These are phyloP conservation scores for Lateolabrax maculatus DNA, from an alignment of 2,797 vertebrate species.

Conservation along the genomic window DNA sequence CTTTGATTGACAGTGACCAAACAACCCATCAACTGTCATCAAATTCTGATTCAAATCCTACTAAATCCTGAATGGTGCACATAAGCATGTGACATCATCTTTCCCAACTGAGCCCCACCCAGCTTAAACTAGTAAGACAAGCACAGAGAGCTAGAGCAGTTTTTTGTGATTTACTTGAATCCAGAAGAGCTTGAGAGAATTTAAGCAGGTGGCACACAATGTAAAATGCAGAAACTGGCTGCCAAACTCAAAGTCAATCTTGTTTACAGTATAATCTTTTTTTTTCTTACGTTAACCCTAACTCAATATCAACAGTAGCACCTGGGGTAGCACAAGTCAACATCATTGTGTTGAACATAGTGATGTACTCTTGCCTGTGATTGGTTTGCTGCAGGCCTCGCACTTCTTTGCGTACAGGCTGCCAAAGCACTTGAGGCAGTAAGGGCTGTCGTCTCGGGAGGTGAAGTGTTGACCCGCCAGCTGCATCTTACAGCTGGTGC, in stretches of 20 bases:
- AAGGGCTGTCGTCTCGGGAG: conserved; percentile 95
- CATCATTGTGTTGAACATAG: background rate
- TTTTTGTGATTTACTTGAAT: background rate
- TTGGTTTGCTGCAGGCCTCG: conserved; percentile 95
- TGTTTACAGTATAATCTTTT: no score
- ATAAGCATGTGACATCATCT: background rate
- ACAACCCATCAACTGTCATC: background rate
- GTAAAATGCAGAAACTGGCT: background rate
- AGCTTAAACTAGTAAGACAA: background rate
- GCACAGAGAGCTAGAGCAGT: no score
- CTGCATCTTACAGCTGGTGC: conserved; percentile 94
- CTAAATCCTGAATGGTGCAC: background rate
- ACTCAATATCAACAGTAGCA: background rate
- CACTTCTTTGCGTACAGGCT: conserved; percentile 99
- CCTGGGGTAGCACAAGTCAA: background rate
- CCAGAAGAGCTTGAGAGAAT: background rate
- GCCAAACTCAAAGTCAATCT: background rate
- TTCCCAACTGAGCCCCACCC: background rate
- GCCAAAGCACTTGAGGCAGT: conserved; percentile 97
- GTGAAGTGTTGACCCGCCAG: conserved; percentile 99
- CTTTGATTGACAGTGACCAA: background rate
- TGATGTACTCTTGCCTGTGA: conserved; percentile 89
- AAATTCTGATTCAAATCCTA: background rate
- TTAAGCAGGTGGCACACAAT: background rate
- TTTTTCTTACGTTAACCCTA: no score